These are phyloP conservation scores for Onychomys arenicola DNA, from an alignment of 2,797 vertebrate species.

Conservation along the genomic window DNA sequence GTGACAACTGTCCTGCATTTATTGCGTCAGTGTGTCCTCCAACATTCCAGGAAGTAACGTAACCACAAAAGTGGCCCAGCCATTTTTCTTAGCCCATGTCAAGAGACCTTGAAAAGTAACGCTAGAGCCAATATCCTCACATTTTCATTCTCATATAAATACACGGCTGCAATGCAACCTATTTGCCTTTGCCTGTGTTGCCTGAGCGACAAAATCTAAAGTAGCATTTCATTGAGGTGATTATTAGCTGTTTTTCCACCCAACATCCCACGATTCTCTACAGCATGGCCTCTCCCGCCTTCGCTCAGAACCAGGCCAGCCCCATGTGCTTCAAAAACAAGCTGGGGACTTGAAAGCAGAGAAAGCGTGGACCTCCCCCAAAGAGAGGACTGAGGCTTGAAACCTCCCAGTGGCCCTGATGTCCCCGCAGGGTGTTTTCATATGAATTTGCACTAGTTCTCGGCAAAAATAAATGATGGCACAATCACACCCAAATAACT, in stretches of 20 bases:
- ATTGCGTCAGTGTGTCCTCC: neutral
- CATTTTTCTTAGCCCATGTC: conserved; percentile 21
- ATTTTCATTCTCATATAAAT: conserved; percentile 40
- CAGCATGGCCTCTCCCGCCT: neutral
- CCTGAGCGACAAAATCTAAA: conserved; percentile 58
- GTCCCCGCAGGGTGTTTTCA: neutral
- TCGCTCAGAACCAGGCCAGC: neutral
- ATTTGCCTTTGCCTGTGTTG: conserved; percentile 20
- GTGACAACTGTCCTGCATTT: neutral
- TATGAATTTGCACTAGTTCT: neutral
- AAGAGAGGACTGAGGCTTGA: neutral
- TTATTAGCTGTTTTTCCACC: conserved; percentile 19
- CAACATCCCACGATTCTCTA: neutral
- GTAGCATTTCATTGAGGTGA: neutral
- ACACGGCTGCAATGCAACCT: neutral
- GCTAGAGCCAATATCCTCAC: conserved; percentile 13
- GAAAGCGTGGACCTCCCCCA: neutral
- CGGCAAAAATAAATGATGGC: neutral
- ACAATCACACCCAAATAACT: neutral
- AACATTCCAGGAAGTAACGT: conserved; percentile 43
- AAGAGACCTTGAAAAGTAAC: conserved; percentile 51
- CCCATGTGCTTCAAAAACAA: neutral
- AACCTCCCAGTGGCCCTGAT: neutral
- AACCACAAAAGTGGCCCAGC: neutral
- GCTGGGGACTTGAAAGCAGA: neutral